Evolutionary conservation across 2,888 invertebrate genomes (phyloP).

Genomic region (Acrobasis consociella): DNA sequence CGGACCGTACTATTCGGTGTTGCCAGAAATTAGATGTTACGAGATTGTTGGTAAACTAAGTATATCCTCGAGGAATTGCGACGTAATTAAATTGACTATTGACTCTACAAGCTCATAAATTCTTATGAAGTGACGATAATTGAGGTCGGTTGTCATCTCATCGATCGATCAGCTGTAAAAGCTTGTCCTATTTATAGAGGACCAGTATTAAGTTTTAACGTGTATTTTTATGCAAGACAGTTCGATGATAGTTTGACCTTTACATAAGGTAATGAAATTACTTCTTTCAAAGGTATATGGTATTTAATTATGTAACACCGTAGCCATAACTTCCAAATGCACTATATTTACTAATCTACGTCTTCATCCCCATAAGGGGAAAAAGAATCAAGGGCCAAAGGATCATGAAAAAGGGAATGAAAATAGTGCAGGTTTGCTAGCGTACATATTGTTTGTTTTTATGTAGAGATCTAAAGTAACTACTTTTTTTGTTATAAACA

Average conservation of each 20-base stretch:
- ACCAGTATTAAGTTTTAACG: neutral
- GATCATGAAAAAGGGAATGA: too few relatives aligned
- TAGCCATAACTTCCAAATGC: too few relatives aligned
- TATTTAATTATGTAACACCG: too few relatives aligned
- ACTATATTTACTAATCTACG: too few relatives aligned
- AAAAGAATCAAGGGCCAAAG: too few relatives aligned
- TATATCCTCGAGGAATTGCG: neutral
- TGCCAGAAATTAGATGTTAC: constrained; percentile 3
- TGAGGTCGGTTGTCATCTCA: constrained; percentile 2
- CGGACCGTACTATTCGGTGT: constrained; percentile 15
- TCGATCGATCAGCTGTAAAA: constrained; percentile 6
- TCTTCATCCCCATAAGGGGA: too few relatives aligned
- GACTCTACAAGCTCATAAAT: neutral
- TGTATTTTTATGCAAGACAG: neutral
- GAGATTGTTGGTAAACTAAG: neutral
- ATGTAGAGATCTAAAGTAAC: too few relatives aligned
- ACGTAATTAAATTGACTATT: constrained; percentile 7
- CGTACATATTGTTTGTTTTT: too few relatives aligned
- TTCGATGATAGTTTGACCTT: neutral
- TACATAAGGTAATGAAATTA: neutral
- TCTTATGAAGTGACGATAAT: neutral
- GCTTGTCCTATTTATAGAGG: neutral
- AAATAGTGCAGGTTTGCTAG: too few relatives aligned
- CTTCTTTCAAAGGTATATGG: neutral
- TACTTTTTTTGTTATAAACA: too few relatives aligned